These are phyloP conservation scores for Thryonomys swinderianus DNA, from an alignment of 2,113 vertebrate genomes.

Conservation along the genomic window DNA sequence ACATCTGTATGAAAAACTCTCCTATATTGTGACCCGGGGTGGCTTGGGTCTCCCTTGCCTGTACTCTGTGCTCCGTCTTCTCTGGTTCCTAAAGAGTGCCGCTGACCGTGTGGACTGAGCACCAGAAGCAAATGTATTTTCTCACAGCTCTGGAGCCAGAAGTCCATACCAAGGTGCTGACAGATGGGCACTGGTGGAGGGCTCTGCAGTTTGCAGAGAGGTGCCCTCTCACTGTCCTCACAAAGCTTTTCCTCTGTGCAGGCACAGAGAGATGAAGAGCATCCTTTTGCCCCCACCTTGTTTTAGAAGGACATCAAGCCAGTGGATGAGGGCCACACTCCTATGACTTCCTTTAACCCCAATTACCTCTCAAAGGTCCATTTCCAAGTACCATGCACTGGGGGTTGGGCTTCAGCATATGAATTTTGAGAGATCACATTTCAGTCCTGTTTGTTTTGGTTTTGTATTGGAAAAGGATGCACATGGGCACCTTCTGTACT, in stretches of 20 bases:
- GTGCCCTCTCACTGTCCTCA: background rate
- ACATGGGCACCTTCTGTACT: background rate
- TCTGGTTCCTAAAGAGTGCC: background rate
- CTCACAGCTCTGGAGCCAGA: background rate
- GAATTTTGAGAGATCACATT: background rate
- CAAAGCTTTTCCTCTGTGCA: background rate
- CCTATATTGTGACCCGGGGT: background rate
- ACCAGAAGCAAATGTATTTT: background rate
- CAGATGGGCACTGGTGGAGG: background rate
- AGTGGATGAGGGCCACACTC: background rate
- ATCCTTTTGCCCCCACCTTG: background rate
- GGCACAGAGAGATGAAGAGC: background rate
- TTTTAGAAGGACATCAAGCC: background rate
- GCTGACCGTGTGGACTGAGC: background rate
- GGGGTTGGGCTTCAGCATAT: background rate
- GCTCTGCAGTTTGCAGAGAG: no score
- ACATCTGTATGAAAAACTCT: background rate
- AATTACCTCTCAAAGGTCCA: background rate
- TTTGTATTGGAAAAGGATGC: background rate
- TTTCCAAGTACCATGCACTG: background rate
- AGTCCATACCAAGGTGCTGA: background rate
- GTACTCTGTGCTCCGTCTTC: no score
- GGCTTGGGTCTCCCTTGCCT: background rate
- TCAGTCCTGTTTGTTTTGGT: background rate
- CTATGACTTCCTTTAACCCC: background rate